Evolutionary conservation across 2,113 vertebrate species (phyloP).

Genomic region (Picathartes gymnocephalus): DNA sequence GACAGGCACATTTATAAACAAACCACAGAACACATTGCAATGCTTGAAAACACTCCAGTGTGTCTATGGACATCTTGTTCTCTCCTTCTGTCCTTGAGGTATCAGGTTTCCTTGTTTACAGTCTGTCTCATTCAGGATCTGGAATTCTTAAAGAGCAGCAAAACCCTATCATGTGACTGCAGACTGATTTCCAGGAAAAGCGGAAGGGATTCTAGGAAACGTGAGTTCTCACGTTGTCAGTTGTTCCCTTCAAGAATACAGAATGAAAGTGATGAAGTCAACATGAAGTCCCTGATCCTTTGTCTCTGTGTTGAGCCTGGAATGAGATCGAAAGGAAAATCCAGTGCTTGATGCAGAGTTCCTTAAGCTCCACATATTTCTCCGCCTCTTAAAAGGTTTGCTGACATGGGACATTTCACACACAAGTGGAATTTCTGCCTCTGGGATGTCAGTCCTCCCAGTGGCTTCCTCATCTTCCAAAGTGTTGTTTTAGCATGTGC

Average conservation of each 20-base stretch:
- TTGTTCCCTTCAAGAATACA: neutral
- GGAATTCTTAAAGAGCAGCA: slow-evolving; percentile 68
- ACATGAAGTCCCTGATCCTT: neutral
- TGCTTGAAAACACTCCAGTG: slow-evolving; percentile 34
- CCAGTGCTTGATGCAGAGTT: neutral
- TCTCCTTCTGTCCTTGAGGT: slow-evolving; percentile 52
- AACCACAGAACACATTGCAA: slow-evolving; percentile 18
- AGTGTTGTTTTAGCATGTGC: neutral
- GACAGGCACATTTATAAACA: slow-evolving; percentile 15
- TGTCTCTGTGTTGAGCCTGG: neutral
- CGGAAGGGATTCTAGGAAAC: slow-evolving; percentile 18
- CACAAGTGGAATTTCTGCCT: neutral
- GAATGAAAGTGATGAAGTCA: neutral
- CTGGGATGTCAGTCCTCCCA: neutral
- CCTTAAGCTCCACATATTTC: neutral
- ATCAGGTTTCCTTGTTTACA: slow-evolving; percentile 69
- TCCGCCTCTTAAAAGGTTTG: neutral
- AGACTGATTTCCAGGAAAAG: slow-evolving; percentile 60
- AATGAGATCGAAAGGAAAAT: neutral
- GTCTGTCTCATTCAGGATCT: slow-evolving; percentile 46
- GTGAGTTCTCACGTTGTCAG: neutral
- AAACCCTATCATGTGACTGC: slow-evolving; percentile 59
- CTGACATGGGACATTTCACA: neutral
- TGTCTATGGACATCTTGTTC: slow-evolving; percentile 63
- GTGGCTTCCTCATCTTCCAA: neutral